These are phyloP conservation scores for Tragelaphus scriptus DNA, from an alignment of 2,113 vertebrate genomes.

Conservation along the genomic window DNA sequence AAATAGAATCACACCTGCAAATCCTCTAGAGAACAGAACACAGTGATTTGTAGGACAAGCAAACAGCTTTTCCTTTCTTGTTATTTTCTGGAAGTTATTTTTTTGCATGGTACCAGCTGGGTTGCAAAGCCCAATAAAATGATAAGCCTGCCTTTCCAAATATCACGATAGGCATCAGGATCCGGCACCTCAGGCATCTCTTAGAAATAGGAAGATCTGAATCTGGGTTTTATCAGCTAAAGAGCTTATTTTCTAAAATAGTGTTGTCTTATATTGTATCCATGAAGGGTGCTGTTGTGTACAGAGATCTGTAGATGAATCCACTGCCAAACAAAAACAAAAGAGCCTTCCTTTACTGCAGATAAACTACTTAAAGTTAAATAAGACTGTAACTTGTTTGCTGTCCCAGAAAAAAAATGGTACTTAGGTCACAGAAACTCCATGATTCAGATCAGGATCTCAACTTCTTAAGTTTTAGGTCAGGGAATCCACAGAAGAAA, in stretches of 20 bases:
- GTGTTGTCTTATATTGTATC: slow-evolving; percentile 9
- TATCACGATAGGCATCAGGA: slow-evolving; percentile 32
- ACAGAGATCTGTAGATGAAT: slow-evolving; percentile 8
- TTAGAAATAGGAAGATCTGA: slow-evolving; percentile 65
- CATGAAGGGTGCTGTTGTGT: not conserved
- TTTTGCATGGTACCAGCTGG: not conserved
- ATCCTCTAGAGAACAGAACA: not conserved
- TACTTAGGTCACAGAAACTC: not conserved
- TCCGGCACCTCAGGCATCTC: not conserved
- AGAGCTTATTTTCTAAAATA: slow-evolving; percentile 56
- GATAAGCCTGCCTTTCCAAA: slow-evolving; percentile 43
- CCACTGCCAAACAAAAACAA: not conserved
- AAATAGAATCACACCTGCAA: slow-evolving; percentile 46
- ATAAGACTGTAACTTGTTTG: not conserved
- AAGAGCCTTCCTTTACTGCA: not conserved
- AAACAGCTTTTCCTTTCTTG: slow-evolving; percentile 41
- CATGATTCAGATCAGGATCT: not conserved
- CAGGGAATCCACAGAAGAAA: not conserved
- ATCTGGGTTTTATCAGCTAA: slow-evolving; percentile 46
- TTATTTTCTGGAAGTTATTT: slow-evolving; percentile 41
- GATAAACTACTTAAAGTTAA: not conserved
- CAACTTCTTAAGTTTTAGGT: not conserved
- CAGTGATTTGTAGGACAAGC: slow-evolving; percentile 11
- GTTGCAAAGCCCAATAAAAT: slow-evolving; percentile 49
- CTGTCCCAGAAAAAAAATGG: not conserved